Evolutionary conservation across 2,888 invertebrate species (phyloP).

Genomic region (Nineta flava): DNA sequence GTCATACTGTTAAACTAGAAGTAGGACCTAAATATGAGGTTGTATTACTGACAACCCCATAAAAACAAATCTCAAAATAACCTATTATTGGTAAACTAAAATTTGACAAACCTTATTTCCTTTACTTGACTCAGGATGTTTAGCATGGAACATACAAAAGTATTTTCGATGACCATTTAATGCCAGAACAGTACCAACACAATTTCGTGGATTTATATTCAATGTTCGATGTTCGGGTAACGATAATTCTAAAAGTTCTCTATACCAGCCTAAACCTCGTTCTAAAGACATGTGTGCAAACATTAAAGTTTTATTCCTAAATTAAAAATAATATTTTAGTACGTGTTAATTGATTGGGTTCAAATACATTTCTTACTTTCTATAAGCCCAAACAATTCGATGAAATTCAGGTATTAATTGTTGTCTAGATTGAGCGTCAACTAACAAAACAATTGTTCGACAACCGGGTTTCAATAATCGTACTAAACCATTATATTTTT

Average conservation of each 20-base stretch:
- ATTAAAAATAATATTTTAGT: conserved; percentile 14
- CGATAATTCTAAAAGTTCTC: conserved; percentile 72
- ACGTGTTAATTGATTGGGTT: background rate
- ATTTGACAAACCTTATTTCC: conserved; percentile 41
- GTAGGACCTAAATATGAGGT: too few species aligned
- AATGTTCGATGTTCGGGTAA: conserved; percentile 67
- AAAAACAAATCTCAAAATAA: too few species aligned
- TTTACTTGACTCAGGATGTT: conserved; percentile 64
- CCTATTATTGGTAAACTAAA: background rate
- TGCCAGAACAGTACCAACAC: conserved; percentile 89
- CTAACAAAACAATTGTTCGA: conserved; percentile 77
- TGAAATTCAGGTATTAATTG: conserved; percentile 84
- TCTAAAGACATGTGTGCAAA: conserved; percentile 90
- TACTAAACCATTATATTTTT: conserved; percentile 90
- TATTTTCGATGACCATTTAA: conserved; percentile 94
- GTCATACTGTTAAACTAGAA: too few species aligned
- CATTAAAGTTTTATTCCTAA: conserved; percentile 86
- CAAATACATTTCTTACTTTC: conserved; percentile 50
- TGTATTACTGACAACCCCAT: too few species aligned
- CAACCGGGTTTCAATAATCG: conserved; percentile 88
- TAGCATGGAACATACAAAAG: conserved; percentile 97
- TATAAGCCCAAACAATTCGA: conserved; percentile 86
- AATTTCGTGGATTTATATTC: conserved; percentile 89
- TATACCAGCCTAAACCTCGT: conserved; percentile 87
- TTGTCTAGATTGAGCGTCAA: conserved; percentile 75